Evolutionary conservation across 2,113 vertebrate genomes (phyloP).

Genomic region (Engystomops pustulosus): DNA sequence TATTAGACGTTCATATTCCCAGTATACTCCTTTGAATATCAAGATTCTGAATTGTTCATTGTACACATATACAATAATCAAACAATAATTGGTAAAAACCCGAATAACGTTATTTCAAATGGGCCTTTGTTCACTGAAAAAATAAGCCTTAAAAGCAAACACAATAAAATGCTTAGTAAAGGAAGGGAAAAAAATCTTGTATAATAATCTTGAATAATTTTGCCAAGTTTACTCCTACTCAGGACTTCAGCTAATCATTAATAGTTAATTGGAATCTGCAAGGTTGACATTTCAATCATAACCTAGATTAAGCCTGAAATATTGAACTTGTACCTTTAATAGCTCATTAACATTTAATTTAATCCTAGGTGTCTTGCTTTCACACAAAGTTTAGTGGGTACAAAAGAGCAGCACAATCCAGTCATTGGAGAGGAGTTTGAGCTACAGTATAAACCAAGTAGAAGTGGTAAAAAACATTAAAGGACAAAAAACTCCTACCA

Average conservation of each 20-base stretch:
- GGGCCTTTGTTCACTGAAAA: no score
- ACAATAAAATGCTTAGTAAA: background rate
- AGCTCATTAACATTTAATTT: constrained; percentile 33
- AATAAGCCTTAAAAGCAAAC: no score
- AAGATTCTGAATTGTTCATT: no score
- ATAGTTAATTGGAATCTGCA: constrained; percentile 35
- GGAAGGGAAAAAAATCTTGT: background rate
- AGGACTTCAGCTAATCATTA: constrained; percentile 31
- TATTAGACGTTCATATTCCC: no score
- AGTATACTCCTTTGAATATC: no score
- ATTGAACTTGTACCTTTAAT: constrained; percentile 43
- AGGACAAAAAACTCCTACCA: no score
- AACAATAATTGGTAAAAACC: no score
- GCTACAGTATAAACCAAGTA: background rate
- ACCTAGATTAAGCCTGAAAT: constrained; percentile 19
- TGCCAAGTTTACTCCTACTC: background rate
- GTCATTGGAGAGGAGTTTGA: background rate
- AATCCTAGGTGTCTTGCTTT: constrained; percentile 1
- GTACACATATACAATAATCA: no score
- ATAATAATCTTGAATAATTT: background rate
- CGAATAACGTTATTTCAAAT: no score
- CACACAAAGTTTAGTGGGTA: background rate
- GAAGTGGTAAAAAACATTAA: background rate
- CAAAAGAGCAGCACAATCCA: background rate
- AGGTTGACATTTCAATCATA: constrained; percentile 39